phyloP scores from a whole-genome alignment of 2,888 invertebrate genomes.

The Pemphredon lugubris region DNA sequence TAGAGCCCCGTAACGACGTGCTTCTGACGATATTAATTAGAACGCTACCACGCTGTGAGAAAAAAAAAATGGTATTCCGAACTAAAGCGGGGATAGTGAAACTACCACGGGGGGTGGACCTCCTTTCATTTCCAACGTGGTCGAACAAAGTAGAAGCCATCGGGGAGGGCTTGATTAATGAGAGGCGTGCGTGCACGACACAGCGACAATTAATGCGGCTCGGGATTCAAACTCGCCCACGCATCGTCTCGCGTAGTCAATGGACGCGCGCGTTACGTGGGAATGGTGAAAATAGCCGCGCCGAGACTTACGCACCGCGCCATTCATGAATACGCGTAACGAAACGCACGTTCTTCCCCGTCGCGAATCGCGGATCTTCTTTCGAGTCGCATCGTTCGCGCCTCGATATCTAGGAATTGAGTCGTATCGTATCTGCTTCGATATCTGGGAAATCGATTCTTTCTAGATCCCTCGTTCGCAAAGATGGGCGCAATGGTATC shows the following conservation, averaged over 20 bases:
- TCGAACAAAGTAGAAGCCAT: conserved; percentile 46
- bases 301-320: conserved; percentile 16
- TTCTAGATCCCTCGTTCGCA: too few relatives aligned
- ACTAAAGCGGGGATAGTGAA: conserved; percentile 22
- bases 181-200: conserved; percentile 55
- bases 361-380: neutral
- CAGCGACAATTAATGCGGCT: conserved; percentile 55
- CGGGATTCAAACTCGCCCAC: conserved; percentile 52
- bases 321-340: conserved; percentile 28
- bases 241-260: conserved; percentile 51
- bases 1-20: conserved; percentile 23
- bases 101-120: conserved; percentile 24
- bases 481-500: too few relatives aligned
- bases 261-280: conserved; percentile 30
- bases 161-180: conserved; percentile 62
- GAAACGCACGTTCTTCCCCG: conserved; percentile 1
- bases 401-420: too few relatives aligned
- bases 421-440: too few relatives aligned
- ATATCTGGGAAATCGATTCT: too few relatives aligned
- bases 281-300: conserved; percentile 42
- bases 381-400: neutral
- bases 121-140: conserved; percentile 27
- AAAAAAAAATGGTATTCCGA: conserved; percentile 33
- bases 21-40: conserved; percentile 41
- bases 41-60: conserved; percentile 3